Conservation (phyloP, 92 coral and sea anemone species). For the Pocillopora grandis region DNA sequence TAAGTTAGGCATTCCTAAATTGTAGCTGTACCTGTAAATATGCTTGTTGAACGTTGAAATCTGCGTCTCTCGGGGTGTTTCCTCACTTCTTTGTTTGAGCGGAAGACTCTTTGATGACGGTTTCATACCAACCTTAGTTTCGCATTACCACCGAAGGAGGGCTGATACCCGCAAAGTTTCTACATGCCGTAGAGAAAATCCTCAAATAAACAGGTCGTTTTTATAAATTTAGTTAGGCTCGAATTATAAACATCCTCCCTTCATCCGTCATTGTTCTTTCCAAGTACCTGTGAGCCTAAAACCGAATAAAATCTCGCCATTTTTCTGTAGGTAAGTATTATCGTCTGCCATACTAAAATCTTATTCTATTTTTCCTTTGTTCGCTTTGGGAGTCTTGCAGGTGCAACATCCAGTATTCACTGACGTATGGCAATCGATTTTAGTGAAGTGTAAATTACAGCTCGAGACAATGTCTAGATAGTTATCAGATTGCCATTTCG, state of each 20-base stretch:
- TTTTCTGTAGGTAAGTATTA: too few species aligned
- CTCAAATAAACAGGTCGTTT: too few species aligned
- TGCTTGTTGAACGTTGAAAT: not conserved
- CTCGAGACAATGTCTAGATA: too few species aligned
- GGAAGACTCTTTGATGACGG: not conserved
- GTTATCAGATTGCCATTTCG: too few species aligned
- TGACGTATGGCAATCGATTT: not conserved
- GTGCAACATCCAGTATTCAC: not conserved
- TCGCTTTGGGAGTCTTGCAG: not conserved
- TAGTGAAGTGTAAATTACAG: not conserved
- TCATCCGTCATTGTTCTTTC: too few species aligned
- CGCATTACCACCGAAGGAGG: not conserved
- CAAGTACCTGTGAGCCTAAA: too few species aligned
- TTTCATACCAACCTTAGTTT: not conserved
- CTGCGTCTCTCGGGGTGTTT: not conserved
- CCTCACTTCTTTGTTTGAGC: not conserved
- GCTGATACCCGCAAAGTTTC: not conserved
- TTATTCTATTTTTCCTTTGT: not conserved
- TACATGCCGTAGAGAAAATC: not conserved
- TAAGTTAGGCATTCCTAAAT: constrained; percentile 39
- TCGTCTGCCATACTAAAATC: too few species aligned
- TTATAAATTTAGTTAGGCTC: too few species aligned
- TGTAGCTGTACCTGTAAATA: constrained; percentile 53
- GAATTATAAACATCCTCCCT: too few species aligned
- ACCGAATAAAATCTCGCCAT: too few species aligned